Percentiles rank a stretch among this genome's conserved stretches.
phyloP scores from a whole-genome alignment of 2,113 vertebrate genomes.

The Pedionomus torquatus region DNA sequence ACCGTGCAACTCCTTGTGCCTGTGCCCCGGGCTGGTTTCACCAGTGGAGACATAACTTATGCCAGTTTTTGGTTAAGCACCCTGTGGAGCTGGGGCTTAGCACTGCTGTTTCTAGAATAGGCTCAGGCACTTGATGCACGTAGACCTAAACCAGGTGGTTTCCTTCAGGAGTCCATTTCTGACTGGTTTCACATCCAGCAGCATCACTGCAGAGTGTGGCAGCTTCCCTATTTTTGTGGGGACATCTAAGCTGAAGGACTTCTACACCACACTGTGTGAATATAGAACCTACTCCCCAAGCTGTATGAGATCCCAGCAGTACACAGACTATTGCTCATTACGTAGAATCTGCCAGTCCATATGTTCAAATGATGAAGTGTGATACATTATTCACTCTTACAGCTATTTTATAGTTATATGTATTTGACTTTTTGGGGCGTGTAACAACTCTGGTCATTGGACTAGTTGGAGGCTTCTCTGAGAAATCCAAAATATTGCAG shows the following conservation, averaged over 20 bases:
- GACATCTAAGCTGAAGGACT: background rate
- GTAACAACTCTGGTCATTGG: background rate
- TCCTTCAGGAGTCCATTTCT: background rate
- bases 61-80: background rate
- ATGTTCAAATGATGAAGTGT: background rate
- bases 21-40: background rate
- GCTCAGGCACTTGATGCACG: background rate
- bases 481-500: background rate
- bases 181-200: background rate
- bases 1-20: background rate
- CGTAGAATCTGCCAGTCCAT: background rate
- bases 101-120: background rate
- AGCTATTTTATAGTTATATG: background rate
- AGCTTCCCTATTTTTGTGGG: background rate
- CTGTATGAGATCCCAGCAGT: background rate
- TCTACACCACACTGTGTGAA: background rate
- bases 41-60: background rate
- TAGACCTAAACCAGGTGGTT: background rate
- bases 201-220: background rate
- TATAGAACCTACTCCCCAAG: background rate
- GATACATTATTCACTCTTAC: constrained; percentile 28
- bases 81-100: background rate
- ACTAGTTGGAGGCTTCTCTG: background rate
- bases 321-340: background rate
- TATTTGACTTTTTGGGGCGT: background rate